These are phyloP conservation scores for Resseliella maxima DNA, from an alignment of 2,888 invertebrate species.

Conservation along the genomic window DNA sequence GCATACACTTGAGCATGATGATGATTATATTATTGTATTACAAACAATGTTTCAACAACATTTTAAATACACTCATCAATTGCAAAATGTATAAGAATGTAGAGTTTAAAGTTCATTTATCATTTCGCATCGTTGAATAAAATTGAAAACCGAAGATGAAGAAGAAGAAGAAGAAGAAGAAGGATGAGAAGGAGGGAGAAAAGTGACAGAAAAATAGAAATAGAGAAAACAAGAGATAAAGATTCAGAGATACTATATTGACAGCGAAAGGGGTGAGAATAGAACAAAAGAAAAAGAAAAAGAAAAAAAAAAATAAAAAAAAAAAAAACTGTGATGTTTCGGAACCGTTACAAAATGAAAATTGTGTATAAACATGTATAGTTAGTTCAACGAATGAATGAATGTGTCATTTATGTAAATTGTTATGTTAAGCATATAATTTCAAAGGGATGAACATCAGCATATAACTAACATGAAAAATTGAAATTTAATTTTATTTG, in stretches of 20 bases:
- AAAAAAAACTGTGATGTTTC: too few relatives aligned
- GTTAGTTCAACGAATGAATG: not conserved
- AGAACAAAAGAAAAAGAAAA: too few relatives aligned
- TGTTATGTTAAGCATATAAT: not conserved
- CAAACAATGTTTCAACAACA: not conserved
- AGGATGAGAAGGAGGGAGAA: too few relatives aligned
- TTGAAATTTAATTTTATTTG: conserved; percentile 59
- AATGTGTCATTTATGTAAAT: conserved; percentile 45
- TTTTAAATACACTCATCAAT: not conserved
- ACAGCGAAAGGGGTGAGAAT: too few relatives aligned
- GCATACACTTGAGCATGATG: not conserved
- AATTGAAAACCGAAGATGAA: not conserved
- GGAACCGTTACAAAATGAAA: not conserved
- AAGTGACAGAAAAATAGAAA: too few relatives aligned
- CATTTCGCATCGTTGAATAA: conserved; percentile 10
- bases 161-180: too few relatives aligned
- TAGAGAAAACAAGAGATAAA: too few relatives aligned
- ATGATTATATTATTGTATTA: not conserved
- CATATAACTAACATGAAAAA: conserved; percentile 57
- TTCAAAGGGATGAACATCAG: not conserved
- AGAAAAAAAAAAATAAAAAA: too few relatives aligned
- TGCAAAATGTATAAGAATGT: conserved; percentile 6
- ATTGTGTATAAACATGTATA: not conserved
- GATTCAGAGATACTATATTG: too few relatives aligned
- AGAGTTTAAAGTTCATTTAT: conserved; percentile 25